Conservation (phyloP, 2,888 invertebrate genomes). For the Papilio elwesi region DNA sequence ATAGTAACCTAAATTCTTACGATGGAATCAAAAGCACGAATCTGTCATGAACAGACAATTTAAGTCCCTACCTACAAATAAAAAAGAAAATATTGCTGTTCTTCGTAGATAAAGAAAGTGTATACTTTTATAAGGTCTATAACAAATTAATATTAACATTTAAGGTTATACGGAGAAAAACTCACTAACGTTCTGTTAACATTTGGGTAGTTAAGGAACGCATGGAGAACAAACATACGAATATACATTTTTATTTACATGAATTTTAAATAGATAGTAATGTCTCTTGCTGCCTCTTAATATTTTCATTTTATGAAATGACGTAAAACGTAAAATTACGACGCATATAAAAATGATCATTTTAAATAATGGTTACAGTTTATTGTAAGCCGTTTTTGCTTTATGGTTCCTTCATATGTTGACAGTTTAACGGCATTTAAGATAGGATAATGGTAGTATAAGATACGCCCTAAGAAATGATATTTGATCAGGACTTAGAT, state of each 20-base stretch:
- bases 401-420: slow-evolving; percentile 13
- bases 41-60: no score
- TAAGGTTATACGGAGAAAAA: no score
- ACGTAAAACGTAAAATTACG: slow-evolving; percentile 5
- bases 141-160: no score
- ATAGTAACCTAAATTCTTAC: no score
- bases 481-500: no score
- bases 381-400: slow-evolving; percentile 5
- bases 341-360: slow-evolving; percentile 1
- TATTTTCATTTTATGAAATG: slow-evolving; percentile 9
- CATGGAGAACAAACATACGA: neutral
- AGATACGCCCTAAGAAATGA: neutral
- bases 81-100: no score
- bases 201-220: no score
- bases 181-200: no score
- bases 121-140: no score
- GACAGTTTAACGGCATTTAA: slow-evolving; percentile 11
- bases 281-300: neutral
- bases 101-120: no score
- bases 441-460: neutral
- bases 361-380: slow-evolving; percentile 9
- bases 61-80: no score
- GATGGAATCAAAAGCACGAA: no score
- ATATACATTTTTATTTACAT: neutral
- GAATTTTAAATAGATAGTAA: neutral